Evolutionary conservation across 2,113 vertebrate genomes (phyloP).

Genomic region (Rafetus swinhoei): DNA sequence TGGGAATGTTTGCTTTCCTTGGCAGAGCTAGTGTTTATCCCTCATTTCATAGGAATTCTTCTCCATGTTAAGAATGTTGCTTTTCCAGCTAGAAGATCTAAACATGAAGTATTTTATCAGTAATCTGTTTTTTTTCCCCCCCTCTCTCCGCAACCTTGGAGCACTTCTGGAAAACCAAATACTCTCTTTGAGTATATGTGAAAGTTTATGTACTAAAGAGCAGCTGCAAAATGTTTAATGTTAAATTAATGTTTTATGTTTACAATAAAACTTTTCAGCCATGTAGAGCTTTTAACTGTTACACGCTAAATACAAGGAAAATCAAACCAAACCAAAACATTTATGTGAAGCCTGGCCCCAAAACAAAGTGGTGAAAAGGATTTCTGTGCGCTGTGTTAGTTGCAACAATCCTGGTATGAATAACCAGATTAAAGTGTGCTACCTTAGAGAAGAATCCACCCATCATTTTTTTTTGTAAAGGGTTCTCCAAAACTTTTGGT

Average conservation of each 20-base stretch:
- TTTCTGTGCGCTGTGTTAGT: background rate
- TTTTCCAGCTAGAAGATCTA: background rate
- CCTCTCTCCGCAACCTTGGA: background rate
- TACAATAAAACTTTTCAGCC: slow-evolving; percentile 79
- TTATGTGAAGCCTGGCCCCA: background rate
- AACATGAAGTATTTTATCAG: background rate
- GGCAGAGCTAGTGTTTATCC: slow-evolving; percentile 23
- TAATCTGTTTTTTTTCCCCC: background rate
- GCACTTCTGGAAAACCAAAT: slow-evolving; percentile 50
- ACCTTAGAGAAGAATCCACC: background rate
- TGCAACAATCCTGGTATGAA: background rate
- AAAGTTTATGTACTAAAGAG: slow-evolving; percentile 82
- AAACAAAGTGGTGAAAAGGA: slow-evolving; percentile 3
- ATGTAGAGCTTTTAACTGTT: slow-evolving; percentile 79
- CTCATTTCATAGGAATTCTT: slow-evolving; percentile 37
- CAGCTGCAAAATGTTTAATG: slow-evolving; percentile 82
- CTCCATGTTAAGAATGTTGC: background rate
- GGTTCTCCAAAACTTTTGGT: slow-evolving; percentile 29
- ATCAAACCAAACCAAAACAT: slow-evolving; percentile 49
- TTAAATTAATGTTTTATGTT: slow-evolving; percentile 84
- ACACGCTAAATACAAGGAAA: slow-evolving; percentile 70
- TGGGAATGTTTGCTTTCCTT: slow-evolving; percentile 30
- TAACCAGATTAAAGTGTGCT: background rate
- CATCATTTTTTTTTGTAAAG: background rate
- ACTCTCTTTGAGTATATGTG: slow-evolving; percentile 67